These are phyloP conservation scores for Pristionchus japonicus DNA, from an alignment of 2,888 invertebrate genomes.

Conservation along the genomic window DNA sequence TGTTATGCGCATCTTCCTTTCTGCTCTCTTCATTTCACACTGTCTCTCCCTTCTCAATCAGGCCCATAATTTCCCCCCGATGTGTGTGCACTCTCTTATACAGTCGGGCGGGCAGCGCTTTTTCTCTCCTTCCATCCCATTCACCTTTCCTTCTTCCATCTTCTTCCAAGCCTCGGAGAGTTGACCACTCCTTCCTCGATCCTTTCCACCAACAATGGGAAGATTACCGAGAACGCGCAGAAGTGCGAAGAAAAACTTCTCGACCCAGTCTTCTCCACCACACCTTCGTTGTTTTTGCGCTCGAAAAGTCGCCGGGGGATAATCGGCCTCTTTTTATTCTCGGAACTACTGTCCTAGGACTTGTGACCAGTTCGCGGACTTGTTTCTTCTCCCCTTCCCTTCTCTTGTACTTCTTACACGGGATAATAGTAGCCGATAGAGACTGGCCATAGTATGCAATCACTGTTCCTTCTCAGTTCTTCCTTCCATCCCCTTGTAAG, in stretches of 20 bases:
- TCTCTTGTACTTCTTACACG: conserved; percentile 14
- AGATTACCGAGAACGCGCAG: conserved; percentile 25
- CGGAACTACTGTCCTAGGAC: background rate
- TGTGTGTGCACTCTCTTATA: conserved; percentile 33
- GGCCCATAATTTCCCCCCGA: background rate
- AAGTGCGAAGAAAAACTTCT: background rate
- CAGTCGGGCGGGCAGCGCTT: conserved; percentile 14
- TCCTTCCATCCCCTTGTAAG: background rate
- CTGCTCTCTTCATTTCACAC: background rate
- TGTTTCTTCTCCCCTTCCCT: background rate
- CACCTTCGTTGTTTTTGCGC: background rate
- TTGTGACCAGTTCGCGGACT: conserved; percentile 35
- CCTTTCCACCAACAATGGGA: conserved; percentile 6
- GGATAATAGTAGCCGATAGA: background rate
- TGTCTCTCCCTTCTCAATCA: conserved; percentile 18
- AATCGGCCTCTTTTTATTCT: background rate
- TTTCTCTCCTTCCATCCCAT: background rate
- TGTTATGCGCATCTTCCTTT: conserved; percentile 28
- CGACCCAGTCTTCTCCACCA: conserved; percentile 13
- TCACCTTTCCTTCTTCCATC: background rate
- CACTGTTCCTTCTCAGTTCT: background rate
- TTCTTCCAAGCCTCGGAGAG: too few relatives aligned
- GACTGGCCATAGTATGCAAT: background rate
- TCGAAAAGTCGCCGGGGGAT: background rate
- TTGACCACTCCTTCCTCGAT: conserved; percentile 15